A percentile compares a stretch with the other conserved stretches of the same genome.
Evolutionary conservation across 2,797 vertebrate species (phyloP).

Genomic region (Halcyon chelicuti): DNA sequence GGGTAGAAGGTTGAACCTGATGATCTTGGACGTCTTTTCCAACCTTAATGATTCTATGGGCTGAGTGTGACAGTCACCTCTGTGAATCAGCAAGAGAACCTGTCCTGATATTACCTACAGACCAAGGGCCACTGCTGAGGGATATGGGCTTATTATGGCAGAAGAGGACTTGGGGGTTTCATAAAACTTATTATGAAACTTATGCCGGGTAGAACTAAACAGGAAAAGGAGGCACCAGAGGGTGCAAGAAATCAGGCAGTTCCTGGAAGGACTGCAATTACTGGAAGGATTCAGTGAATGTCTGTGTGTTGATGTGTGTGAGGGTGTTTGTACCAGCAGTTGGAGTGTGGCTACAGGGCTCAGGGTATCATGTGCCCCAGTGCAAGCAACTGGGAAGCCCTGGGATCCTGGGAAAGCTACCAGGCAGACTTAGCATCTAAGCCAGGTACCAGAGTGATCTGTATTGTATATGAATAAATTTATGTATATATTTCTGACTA

Average conservation of each 20-base stretch:
- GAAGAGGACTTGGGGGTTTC: not conserved
- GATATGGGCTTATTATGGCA: not conserved
- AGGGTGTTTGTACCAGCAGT: not conserved
- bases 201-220: not conserved
- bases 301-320: no score
- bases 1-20: no score
- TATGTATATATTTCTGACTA: not conserved
- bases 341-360: rapidly evolving
- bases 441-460: not conserved
- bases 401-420: not conserved
- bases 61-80: not conserved
- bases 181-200: not conserved
- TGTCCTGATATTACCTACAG: not conserved
- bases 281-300: not conserved
- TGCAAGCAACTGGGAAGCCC: not conserved
- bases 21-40: no score
- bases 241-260: not conserved
- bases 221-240: not conserved
- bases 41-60: no score
- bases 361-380: not conserved
- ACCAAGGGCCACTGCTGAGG: not conserved
- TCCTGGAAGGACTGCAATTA: not conserved
- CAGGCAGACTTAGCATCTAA: not conserved
- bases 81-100: not conserved
- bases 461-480: not conserved